A percentile compares a stretch with the other conserved stretches of the same genome.
phyloP scores from a whole-genome alignment of 2,113 vertebrate species.

The Halichoerus grypus region DNA sequence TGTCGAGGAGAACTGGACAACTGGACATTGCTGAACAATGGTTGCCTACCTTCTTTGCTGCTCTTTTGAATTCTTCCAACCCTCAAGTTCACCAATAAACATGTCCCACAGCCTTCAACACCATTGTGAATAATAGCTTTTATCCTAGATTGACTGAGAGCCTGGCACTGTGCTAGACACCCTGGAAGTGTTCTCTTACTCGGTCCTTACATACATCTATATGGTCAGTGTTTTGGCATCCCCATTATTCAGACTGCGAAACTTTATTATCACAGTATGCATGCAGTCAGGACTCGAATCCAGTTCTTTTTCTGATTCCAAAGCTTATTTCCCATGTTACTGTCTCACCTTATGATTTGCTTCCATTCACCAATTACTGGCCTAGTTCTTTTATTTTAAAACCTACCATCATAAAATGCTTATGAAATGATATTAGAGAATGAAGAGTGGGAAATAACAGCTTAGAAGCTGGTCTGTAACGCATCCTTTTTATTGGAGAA shows the following conservation, averaged over 20 bases:
- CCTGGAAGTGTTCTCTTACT: not conserved
- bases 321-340: not conserved
- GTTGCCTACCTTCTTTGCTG: too few relatives aligned
- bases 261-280: not conserved
- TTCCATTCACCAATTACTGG: not conserved
- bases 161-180: fast-evolving
- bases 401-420: not conserved
- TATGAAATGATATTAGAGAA: not conserved
- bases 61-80: not conserved
- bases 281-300: not conserved
- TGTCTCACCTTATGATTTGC: not conserved
- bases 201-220: not conserved
- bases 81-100: not conserved
- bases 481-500: not conserved
- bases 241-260: fast-evolving
- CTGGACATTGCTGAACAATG: fast-evolving
- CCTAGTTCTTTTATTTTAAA: not conserved
- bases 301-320: not conserved
- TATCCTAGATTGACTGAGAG: fast-evolving
- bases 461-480: not conserved
- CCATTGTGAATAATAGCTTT: not conserved
- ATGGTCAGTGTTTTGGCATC: not conserved
- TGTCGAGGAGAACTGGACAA: fast-evolving
- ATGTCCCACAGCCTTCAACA: fast-evolving
- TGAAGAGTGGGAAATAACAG: not conserved